These are phyloP conservation scores for Neomorphus geoffroyi DNA, from an alignment of 2,797 vertebrate species.

Conservation along the genomic window DNA sequence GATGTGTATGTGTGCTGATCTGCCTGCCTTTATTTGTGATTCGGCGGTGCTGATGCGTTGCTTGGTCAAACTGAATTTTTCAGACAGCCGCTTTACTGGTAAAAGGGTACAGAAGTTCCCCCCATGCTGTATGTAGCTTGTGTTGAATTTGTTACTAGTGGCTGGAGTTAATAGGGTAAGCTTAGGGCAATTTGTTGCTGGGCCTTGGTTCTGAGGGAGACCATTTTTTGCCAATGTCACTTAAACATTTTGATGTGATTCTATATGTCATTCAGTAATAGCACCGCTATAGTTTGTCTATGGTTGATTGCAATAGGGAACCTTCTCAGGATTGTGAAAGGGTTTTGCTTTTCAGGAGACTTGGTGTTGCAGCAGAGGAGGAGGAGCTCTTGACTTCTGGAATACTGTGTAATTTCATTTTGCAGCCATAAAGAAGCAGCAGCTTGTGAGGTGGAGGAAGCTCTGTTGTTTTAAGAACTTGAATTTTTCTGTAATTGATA, in stretches of 20 bases:
- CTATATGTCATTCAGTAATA: not conserved
- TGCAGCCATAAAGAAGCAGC: not conserved
- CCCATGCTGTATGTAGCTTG: not conserved
- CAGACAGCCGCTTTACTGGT: not conserved
- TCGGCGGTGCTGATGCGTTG: not conserved
- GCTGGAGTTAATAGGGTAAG: not conserved
- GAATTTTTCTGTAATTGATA: conserved; percentile 10
- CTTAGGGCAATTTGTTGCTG: not conserved
- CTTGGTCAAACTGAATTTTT: not conserved
- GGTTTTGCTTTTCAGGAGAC: not conserved
- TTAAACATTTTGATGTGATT: not conserved
- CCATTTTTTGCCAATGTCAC: not conserved
- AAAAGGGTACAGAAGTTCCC: not conserved
- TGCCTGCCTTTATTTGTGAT: not conserved
- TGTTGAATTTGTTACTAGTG: not conserved
- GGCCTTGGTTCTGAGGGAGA: not conserved
- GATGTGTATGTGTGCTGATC: not conserved
- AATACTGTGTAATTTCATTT: not conserved
- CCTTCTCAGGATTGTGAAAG: not conserved
- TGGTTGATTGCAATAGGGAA: not conserved
- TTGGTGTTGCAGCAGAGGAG: not conserved
- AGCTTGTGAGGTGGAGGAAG: not conserved
- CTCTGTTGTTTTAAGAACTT: not conserved
- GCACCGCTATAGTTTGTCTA: accelerated
- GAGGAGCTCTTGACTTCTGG: not conserved